Conservation (phyloP, 1,140 invertebrate species). For the Limonius californicus region DNA sequence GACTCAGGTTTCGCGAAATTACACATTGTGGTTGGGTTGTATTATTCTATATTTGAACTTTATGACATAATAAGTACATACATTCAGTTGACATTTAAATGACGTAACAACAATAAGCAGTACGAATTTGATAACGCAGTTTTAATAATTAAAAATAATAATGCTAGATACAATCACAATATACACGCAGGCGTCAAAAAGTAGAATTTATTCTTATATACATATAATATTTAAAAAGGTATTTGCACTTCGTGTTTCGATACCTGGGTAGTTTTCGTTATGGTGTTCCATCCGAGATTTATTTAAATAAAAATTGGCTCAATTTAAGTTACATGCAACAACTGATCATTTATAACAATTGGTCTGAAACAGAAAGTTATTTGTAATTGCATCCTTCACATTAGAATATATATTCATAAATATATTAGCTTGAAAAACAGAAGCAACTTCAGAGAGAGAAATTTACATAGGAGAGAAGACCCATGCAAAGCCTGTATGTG, state of each 20-base stretch:
- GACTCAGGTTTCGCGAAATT: slow-evolving; percentile 29
- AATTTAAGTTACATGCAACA: slow-evolving; percentile 32
- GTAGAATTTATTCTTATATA: background rate
- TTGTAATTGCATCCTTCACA: too few species aligned
- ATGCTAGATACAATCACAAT: background rate
- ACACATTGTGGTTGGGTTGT: slow-evolving; percentile 22
- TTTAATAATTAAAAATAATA: background rate
- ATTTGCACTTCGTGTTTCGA: background rate
- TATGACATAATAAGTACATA: slow-evolving; percentile 19
- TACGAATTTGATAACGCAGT: background rate
- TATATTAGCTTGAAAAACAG: too few species aligned
- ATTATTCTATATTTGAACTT: slow-evolving; percentile 19
- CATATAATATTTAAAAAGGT: background rate
- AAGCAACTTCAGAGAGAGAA: background rate
- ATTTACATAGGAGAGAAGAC: slow-evolving; percentile 19
- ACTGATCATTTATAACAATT: slow-evolving; percentile 40
- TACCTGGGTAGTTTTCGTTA: background rate
- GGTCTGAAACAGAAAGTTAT: slow-evolving; percentile 34
- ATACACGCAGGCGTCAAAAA: background rate
- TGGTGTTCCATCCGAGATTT: background rate
- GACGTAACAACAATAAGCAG: slow-evolving; percentile 15
- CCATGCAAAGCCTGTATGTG: background rate
- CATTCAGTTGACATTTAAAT: slow-evolving; percentile 18
- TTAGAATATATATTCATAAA: too few species aligned
- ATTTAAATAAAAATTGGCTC: too few species aligned